A percentile compares a stretch with the other conserved stretches of the same genome.
Evolutionary conservation across 1,140 invertebrate genomes (phyloP).

Genomic region (Neelides sp.): DNA sequence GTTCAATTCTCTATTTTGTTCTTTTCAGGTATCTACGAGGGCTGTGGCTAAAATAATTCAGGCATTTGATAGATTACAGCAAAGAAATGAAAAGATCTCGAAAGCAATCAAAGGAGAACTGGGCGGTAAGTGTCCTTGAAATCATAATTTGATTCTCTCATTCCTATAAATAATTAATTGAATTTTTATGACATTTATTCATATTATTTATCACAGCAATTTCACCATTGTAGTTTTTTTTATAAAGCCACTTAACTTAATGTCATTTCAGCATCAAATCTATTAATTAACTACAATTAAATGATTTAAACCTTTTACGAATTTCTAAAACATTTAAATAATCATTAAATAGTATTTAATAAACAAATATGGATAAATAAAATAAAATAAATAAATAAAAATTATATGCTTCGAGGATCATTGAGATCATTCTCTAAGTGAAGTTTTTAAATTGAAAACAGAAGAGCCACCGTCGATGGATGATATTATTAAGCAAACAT

Average conservation of each 20-base stretch:
- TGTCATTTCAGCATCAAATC: too few relatives aligned
- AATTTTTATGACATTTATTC: neutral
- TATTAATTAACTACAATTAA: too few relatives aligned
- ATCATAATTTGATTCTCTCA: neutral
- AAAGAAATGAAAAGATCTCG: conserved; percentile 84
- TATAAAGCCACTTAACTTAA: too few relatives aligned
- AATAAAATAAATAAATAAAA: too few relatives aligned
- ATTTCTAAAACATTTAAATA: too few relatives aligned
- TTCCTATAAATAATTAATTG: neutral
- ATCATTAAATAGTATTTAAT: too few relatives aligned
- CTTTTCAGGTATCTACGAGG: conserved; percentile 59
- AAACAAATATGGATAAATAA: too few relatives aligned
- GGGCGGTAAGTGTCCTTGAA: conserved; percentile 40
- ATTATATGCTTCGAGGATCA: too few relatives aligned
- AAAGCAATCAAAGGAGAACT: conserved; percentile 71
- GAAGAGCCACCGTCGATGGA: conserved; percentile 58
- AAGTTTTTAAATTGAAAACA: conserved; percentile 30
- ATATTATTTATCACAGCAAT: neutral
- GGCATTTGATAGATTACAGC: conserved; percentile 85
- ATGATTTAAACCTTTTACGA: too few relatives aligned
- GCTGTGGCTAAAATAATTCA: conserved; percentile 92
- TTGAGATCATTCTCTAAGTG: too few relatives aligned
- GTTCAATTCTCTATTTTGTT: conserved; percentile 19
- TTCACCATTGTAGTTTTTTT: neutral
- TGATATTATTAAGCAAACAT: conserved; percentile 65